Evolutionary conservation across 2,888 invertebrate genomes (phyloP), one percentile per base, ranked within the genome.

Genomic region (Strigamia transsilvanica): DNA sequence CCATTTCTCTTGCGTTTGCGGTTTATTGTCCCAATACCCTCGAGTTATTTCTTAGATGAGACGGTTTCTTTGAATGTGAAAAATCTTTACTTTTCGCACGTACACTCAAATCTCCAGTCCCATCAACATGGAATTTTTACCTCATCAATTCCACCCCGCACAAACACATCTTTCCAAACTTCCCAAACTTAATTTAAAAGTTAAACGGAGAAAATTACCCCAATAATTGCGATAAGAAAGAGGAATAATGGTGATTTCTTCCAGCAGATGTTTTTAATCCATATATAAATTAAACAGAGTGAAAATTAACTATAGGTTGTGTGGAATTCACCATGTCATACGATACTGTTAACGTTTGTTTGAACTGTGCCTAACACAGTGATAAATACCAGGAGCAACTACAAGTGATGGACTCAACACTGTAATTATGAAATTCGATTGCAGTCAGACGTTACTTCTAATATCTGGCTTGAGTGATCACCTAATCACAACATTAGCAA

Each of bases 211-310:
- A 6, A 51, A 51, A n/a, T 51, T 51, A 51, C n/a, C 51, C 18
- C 51, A 51, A 51, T 51, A 51, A 51, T 51, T 18, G 15, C 51
- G 51, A 51, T 51, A 51, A 51, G 51, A 51, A 51, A 51, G 4
- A 18, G 15, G 10, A 18, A 15, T 51, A 51, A 51, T 51, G 51
- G 18, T 51, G 15, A 51, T 51, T 51, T 51, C 18, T 51, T 9
- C 51, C n/a, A 51, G 51, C 51, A 51, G 51, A 51, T 51, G 51
- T 51, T 51, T 51, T 51, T 51, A 51, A 51, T 51, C 51, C n/a
- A n/a, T n/a, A 34, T n/a, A n/a, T n/a, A n/a, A 13, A 51, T 51
- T 51, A 51, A n/a, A n/a, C n/a, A n/a, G n/a, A 18, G n/a, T n/a
- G 51, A 51, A 15, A 51, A 51, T 51, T 51, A 13, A 51, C 51